phyloP scores from a whole-genome alignment of 2,888 invertebrate genomes.

The Epistrophe grossulariae region DNA sequence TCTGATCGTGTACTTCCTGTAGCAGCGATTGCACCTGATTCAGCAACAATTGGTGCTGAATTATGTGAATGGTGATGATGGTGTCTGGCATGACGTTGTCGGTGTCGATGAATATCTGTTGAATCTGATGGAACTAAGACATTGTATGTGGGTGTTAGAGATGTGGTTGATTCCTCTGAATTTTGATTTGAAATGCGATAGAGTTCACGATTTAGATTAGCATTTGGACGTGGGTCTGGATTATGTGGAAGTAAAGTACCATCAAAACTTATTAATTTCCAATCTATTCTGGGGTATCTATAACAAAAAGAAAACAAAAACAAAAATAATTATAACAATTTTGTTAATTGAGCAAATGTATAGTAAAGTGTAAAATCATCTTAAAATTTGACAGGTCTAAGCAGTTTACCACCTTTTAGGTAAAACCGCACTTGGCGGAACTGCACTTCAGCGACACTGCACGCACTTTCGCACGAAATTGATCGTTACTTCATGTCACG shows the following conservation, averaged over 20 bases:
- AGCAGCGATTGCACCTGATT: constrained; percentile 68
- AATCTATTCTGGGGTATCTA: constrained; percentile 82
- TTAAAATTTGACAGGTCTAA: no score
- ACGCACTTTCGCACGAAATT: no score
- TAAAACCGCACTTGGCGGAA: no score
- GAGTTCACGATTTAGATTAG: constrained; percentile 78
- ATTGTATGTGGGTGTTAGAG: constrained; percentile 80
- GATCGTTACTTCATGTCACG: no score
- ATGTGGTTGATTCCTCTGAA: constrained; percentile 79
- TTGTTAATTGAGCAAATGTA: not conserved
- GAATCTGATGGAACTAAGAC: constrained; percentile 78
- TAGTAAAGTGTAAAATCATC: not conserved
- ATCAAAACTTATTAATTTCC: constrained; percentile 79
- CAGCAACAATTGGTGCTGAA: constrained; percentile 73
- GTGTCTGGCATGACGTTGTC: constrained; percentile 76
- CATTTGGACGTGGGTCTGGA: constrained; percentile 77
- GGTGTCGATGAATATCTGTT: constrained; percentile 75
- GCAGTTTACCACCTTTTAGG: no score
- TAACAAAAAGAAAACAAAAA: constrained; percentile 28
- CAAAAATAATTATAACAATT: not conserved
- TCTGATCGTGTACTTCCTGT: constrained; percentile 58
- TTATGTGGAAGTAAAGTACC: constrained; percentile 76
- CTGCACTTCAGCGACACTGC: no score
- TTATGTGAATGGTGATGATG: constrained; percentile 77
- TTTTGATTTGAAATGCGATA: constrained; percentile 76